phyloP scores from a whole-genome alignment of 1,140 invertebrate genomes.

The Listronotus bonariensis region DNA sequence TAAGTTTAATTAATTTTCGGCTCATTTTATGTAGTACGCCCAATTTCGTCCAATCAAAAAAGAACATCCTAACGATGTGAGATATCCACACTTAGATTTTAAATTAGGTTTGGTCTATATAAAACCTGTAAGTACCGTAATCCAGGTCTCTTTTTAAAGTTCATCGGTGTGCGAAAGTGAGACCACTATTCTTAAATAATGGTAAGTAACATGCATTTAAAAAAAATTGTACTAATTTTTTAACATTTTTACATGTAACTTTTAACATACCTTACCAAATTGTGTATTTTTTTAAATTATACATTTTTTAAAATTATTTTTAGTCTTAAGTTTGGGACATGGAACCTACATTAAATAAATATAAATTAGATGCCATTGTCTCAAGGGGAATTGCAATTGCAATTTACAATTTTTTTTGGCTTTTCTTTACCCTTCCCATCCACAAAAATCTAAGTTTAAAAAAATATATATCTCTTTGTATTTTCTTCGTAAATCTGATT shows the following conservation, averaged over 20 bases:
- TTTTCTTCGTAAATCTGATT: no score
- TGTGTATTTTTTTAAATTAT: no score
- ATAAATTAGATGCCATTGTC: neutral
- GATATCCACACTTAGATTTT: constrained; percentile 32
- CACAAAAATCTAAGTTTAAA: no score
- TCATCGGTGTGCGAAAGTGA: constrained; percentile 24
- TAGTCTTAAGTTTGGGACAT: neutral
- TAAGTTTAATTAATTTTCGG: no score
- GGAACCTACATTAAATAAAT: neutral
- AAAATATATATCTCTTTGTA: no score
- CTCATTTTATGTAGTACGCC: constrained; percentile 18
- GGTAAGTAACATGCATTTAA: constrained; percentile 9
- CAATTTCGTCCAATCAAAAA: constrained; percentile 26
- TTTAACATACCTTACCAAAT: no score
- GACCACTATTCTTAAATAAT: constrained; percentile 7
- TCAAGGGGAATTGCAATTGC: no score
- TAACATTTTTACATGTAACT: neutral
- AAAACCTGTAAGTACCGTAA: constrained; percentile 30
- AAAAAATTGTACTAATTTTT: neutral
- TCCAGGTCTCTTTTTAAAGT: constrained; percentile 34
- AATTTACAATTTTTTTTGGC: no score
- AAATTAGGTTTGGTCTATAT: constrained; percentile 39
- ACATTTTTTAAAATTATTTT: no score
- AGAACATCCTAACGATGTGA: constrained; percentile 37
- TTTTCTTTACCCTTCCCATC: no score